These are phyloP conservation scores for Geothlypis trichas DNA, from an alignment of 2,113 vertebrate genomes.

Conservation along the genomic window DNA sequence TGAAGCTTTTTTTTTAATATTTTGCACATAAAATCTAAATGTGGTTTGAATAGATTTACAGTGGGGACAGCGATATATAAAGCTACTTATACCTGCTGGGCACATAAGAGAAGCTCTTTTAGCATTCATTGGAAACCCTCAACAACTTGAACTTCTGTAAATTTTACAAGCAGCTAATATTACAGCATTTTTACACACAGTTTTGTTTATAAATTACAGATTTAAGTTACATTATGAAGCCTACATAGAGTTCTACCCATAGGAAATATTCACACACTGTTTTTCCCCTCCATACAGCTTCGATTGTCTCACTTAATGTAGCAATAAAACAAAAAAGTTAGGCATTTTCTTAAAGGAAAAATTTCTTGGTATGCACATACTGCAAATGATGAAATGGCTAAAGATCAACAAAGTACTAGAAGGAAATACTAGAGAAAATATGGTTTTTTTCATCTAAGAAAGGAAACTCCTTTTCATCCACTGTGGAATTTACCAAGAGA, in stretches of 20 bases:
- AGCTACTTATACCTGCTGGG: slow-evolving; percentile 80
- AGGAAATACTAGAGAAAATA: slow-evolving; percentile 6
- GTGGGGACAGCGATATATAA: slow-evolving; percentile 83
- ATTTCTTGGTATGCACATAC: slow-evolving; percentile 27
- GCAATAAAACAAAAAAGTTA: slow-evolving; percentile 36
- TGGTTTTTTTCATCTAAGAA: slow-evolving; percentile 9
- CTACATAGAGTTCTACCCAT: slow-evolving; percentile 69
- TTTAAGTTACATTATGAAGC: slow-evolving; percentile 74
- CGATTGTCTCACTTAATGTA: slow-evolving; percentile 60
- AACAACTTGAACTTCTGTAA: slow-evolving; percentile 74
- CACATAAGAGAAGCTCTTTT: slow-evolving; percentile 83
- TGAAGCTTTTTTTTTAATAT: slow-evolving; percentile 38
- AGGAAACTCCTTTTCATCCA: background rate
- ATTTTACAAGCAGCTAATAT: slow-evolving; percentile 89
- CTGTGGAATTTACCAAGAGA: background rate
- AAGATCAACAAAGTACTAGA: slow-evolving; percentile 12
- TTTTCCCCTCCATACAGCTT: slow-evolving; percentile 33
- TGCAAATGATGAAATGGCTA: background rate
- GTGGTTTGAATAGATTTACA: slow-evolving; percentile 84
- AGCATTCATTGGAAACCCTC: slow-evolving; percentile 81
- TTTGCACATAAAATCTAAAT: slow-evolving; percentile 78
- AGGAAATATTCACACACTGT: slow-evolving; percentile 77
- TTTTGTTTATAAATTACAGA: slow-evolving; percentile 74
- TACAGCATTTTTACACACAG: slow-evolving; percentile 85
- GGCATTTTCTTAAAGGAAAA: slow-evolving; percentile 16